Evolutionary conservation across 2,888 invertebrate species (phyloP).

Genomic region (Sarcophaga variegata): DNA sequence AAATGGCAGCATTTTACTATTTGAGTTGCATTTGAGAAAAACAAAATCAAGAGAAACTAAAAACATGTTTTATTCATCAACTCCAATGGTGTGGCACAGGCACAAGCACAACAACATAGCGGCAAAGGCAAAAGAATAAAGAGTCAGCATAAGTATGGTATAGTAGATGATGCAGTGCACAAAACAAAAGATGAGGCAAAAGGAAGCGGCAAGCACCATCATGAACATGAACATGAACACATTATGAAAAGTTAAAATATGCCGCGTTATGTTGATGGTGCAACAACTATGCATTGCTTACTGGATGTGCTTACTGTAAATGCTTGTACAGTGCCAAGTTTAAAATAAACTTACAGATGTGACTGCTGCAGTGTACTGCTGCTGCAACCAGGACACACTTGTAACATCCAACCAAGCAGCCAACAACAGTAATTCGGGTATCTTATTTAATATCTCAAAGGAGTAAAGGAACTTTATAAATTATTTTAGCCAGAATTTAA

Average conservation of each 20-base stretch:
- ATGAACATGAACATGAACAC: conserved; percentile 39
- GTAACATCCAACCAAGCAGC: conserved; percentile 41
- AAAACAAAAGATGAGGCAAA: conserved; percentile 18
- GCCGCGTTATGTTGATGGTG: conserved; percentile 66
- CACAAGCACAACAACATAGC: not conserved
- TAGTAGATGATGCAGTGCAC: conserved; percentile 10
- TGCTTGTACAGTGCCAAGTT: conserved; percentile 52
- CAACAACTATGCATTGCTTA: conserved; percentile 27
- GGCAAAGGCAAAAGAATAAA: conserved; percentile 8
- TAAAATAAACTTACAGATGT: conserved; percentile 66
- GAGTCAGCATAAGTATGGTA: conserved; percentile 35
- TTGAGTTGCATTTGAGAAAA: conserved; percentile 9
- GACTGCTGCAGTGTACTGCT: conserved; percentile 55
- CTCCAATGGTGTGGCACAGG: conserved; percentile 25
- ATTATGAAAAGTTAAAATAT: conserved; percentile 64
- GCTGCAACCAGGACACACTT: not conserved
- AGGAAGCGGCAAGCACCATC: not conserved
- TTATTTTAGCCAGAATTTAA: conserved; percentile 21
- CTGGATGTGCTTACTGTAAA: not conserved
- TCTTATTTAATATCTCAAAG: conserved; percentile 54
- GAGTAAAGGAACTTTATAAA: conserved; percentile 23
- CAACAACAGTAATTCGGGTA: conserved; percentile 44
- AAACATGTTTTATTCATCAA: conserved; percentile 69
- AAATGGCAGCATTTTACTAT: conserved; percentile 55
- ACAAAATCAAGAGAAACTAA: conserved; percentile 20